phyloP scores from a whole-genome alignment of 2,113 vertebrate species.

The Puffinus mauretanicus region DNA sequence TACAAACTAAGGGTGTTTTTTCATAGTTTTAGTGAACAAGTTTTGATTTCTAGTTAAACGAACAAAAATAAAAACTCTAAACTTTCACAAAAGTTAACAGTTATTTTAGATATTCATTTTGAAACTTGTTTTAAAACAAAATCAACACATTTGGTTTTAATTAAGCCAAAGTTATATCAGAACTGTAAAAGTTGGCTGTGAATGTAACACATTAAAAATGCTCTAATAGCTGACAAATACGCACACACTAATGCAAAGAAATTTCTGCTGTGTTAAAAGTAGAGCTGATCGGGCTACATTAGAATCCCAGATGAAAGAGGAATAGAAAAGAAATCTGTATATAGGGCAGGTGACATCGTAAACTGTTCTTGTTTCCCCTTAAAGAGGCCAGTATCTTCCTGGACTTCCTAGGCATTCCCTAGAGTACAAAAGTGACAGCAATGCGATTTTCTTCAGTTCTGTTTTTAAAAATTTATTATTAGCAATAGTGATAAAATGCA shows the following conservation, averaged over 20 bases:
- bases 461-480: not conserved
- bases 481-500: not conserved
- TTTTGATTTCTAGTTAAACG: not conserved
- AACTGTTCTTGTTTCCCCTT: not conserved
- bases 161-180: not conserved
- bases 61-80: not conserved
- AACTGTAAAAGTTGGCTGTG: not conserved
- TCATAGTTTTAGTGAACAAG: not conserved
- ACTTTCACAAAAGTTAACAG: not conserved
- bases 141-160: not conserved
- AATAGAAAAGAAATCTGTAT: not conserved
- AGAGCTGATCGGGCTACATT: not conserved
- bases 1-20: not conserved
- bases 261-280: not conserved
- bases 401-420: not conserved
- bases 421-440: not conserved
- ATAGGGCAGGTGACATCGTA: fast-evolving
- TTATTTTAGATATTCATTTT: not conserved
- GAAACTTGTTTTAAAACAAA: not conserved
- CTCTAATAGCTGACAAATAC: not conserved
- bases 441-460: not conserved
- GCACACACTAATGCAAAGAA: not conserved
- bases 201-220: not conserved
- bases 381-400: not conserved
- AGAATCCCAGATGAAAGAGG: not conserved